These are phyloP conservation scores for Drosophila santomea DNA, from an alignment of 1,140 invertebrate species.

Conservation along the genomic window DNA sequence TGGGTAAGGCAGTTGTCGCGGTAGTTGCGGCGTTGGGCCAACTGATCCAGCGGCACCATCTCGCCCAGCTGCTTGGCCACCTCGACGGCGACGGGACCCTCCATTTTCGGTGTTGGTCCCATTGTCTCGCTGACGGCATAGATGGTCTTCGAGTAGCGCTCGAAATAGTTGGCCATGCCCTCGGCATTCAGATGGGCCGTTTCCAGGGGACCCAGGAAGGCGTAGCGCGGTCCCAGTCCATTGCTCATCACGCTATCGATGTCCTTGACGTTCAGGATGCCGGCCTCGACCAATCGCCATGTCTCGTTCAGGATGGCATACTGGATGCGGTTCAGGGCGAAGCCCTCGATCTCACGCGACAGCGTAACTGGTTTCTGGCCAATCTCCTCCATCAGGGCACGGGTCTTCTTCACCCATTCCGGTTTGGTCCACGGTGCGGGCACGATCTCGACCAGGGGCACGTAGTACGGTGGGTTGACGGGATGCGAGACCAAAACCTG, in stretches of 20 bases:
- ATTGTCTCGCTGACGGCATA: constrained; percentile 91
- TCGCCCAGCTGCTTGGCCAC: constrained; percentile 89
- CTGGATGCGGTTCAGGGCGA: constrained; percentile 97
- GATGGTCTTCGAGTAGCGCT: constrained; percentile 91
- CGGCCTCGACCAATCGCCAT: constrained; percentile 94
- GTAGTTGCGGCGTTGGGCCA: constrained; percentile 92
- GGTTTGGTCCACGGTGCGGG: constrained; percentile 95
- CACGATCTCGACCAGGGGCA: constrained; percentile 96
- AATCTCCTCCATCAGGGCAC: constrained; percentile 93
- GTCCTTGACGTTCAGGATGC: constrained; percentile 93
- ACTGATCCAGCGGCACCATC: constrained; percentile 90
- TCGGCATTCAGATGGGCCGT: constrained; percentile 97
- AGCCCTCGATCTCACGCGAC: constrained; percentile 94
- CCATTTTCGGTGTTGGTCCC: constrained; percentile 90
- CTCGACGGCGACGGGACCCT: constrained; percentile 87
- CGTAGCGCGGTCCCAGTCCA: constrained; percentile 97
- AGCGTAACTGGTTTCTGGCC: constrained; percentile 95
- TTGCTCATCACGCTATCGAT: constrained; percentile 97
- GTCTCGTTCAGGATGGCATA: constrained; percentile 97
- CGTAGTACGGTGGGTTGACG: constrained; percentile 98
- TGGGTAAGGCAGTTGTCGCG: constrained; percentile 93
- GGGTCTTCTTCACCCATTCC: constrained; percentile 86
- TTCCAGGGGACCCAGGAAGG: constrained; percentile 97
- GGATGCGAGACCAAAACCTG: constrained; percentile 90
- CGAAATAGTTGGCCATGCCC: constrained; percentile 88